Conservation (phyloP, 2,797 vertebrate species). For the Muscicapa comitata region DNA sequence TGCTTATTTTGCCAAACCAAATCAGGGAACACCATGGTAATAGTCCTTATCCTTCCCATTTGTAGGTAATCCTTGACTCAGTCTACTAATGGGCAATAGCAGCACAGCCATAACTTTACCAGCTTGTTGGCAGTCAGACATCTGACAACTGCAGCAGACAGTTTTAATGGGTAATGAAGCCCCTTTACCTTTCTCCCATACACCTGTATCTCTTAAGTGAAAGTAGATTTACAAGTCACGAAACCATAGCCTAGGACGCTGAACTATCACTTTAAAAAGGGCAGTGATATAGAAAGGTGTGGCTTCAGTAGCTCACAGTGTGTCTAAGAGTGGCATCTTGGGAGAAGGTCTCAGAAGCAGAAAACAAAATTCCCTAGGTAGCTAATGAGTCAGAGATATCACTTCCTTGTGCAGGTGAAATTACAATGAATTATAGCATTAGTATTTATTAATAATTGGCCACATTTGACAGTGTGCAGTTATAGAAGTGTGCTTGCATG, state of each 20-base stretch:
- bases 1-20: not conserved
- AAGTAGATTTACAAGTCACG: not conserved
- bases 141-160: not conserved
- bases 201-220: not conserved
- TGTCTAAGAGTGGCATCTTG: not conserved
- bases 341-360: not conserved
- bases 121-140: not conserved
- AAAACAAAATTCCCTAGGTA: not conserved
- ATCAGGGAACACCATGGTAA: not conserved
- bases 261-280: not conserved
- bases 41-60: not conserved
- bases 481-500: not conserved
- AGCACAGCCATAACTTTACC: not conserved
- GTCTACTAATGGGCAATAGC: not conserved
- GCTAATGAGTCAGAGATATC: not conserved
- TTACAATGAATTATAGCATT: not conserved
- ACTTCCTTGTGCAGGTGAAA: not conserved
- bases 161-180: not conserved
- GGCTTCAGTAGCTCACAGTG: not conserved
- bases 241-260: not conserved
- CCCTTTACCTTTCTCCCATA: not conserved
- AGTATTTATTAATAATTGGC: not conserved
- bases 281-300: not conserved
- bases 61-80: not conserved
- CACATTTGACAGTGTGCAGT: not conserved